A percentile compares a stretch with the other conserved stretches of the same genome.
These are phyloP conservation scores for Gortyna flavago DNA, from an alignment of 2,888 invertebrate species.

Conservation along the genomic window DNA sequence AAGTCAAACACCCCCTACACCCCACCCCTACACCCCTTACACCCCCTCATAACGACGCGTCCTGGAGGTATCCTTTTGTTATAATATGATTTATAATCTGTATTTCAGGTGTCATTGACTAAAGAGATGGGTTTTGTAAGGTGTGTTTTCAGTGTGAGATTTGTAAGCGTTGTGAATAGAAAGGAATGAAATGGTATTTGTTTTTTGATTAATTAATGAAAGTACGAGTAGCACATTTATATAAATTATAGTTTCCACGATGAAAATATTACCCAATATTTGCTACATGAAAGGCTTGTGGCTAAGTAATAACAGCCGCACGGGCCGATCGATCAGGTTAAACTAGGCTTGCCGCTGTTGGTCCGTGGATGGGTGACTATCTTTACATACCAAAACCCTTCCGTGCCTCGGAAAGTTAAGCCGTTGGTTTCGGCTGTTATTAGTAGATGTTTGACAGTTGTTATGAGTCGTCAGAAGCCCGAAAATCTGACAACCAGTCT, in stretches of 20 bases:
- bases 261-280: not conserved
- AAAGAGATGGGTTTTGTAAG: slow-evolving; percentile 34
- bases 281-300: not conserved
- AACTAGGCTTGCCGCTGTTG: too few species aligned
- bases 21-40: not conserved
- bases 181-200: slow-evolving; percentile 13
- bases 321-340: too few species aligned
- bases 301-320: too few species aligned
- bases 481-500: too few species aligned
- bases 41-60: slow-evolving; percentile 55
- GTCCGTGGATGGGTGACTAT: too few species aligned
- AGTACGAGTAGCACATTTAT: not conserved
- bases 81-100: slow-evolving; percentile 66
- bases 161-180: not conserved
- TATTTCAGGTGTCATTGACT: slow-evolving; percentile 53
- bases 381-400: too few species aligned
- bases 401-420: too few species aligned
- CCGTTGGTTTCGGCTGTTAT: too few species aligned
- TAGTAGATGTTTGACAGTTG: too few species aligned
- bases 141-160: slow-evolving; percentile 37
- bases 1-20: slow-evolving; percentile 61
- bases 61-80: slow-evolving; percentile 66
- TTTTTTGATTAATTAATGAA: slow-evolving; percentile 24
- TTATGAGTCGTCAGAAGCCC: too few species aligned
- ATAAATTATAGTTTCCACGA: not conserved